Conservation (phyloP, 1,140 invertebrate genomes). For the Gryon sp. region DNA sequence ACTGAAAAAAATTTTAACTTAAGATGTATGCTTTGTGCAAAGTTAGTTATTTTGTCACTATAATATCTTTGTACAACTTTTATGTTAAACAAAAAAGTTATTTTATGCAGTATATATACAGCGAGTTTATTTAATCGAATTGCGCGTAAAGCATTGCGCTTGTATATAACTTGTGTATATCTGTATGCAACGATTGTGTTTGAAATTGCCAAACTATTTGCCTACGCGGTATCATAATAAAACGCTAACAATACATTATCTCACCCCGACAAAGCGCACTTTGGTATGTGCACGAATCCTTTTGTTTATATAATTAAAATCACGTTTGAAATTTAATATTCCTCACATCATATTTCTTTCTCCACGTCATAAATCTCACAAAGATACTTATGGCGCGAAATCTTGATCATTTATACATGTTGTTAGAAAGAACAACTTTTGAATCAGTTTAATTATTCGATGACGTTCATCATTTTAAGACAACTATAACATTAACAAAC, state of each 20-base stretch:
- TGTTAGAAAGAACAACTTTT: background rate
- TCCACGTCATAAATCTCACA: conserved; percentile 33
- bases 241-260: conserved; percentile 45
- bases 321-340: conserved; percentile 75
- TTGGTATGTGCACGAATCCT: conserved; percentile 37
- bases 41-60: no score
- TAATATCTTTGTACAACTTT: no score
- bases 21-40: no score
- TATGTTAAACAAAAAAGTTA: no score
- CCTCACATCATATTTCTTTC: conserved; percentile 68
- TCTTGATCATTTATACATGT: conserved; percentile 73
- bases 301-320: conserved; percentile 75
- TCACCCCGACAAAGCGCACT: background rate
- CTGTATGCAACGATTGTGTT: conserved; percentile 39
- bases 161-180: no score
- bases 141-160: conserved; percentile 19
- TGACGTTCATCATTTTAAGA: no score
- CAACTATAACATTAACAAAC: no score
- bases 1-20: no score
- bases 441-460: background rate
- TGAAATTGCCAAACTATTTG: conserved; percentile 48
- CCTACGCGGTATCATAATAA: conserved; percentile 61
- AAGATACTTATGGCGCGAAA: conserved; percentile 70
- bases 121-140: no score
- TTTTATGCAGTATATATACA: no score